Conservation (phyloP, 2,888 invertebrate genomes). For the Lithosia quadra region DNA sequence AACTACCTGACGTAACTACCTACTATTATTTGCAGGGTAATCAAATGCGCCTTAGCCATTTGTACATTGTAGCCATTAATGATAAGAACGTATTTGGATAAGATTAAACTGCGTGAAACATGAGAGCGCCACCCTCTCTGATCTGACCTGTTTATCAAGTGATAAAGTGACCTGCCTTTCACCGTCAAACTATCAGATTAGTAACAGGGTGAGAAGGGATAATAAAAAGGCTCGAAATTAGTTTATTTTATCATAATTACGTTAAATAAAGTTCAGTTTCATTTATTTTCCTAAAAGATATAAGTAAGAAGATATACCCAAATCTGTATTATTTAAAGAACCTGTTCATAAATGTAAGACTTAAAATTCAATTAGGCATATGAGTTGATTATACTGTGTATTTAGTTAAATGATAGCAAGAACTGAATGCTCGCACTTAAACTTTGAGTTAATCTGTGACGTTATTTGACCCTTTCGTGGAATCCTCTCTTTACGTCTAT, state of each 20-base stretch:
- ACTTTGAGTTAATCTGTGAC: slow-evolving; percentile 23
- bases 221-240: background rate
- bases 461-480: slow-evolving; percentile 23
- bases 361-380: slow-evolving; percentile 15
- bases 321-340: background rate
- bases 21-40: too few species aligned
- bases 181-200: background rate
- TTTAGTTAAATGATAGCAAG: slow-evolving; percentile 21
- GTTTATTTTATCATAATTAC: too few species aligned
- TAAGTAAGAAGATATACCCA: background rate
- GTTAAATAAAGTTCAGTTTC: too few species aligned
- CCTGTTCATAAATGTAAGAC: background rate
- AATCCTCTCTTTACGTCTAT: slow-evolving; percentile 26
- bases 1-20: too few species aligned
- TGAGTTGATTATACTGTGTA: slow-evolving; percentile 18
- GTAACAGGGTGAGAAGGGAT: background rate
- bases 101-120: too few species aligned
- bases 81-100: too few species aligned
- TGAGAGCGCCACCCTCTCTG: too few species aligned
- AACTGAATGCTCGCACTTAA: slow-evolving; percentile 26
- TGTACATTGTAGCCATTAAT: too few species aligned
- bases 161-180: background rate
- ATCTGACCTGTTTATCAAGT: too few species aligned
- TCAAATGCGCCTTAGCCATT: too few species aligned
- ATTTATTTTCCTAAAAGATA: too few species aligned